phyloP scores from a whole-genome alignment of 2,113 vertebrate species.

The Baryphthengus martii region DNA sequence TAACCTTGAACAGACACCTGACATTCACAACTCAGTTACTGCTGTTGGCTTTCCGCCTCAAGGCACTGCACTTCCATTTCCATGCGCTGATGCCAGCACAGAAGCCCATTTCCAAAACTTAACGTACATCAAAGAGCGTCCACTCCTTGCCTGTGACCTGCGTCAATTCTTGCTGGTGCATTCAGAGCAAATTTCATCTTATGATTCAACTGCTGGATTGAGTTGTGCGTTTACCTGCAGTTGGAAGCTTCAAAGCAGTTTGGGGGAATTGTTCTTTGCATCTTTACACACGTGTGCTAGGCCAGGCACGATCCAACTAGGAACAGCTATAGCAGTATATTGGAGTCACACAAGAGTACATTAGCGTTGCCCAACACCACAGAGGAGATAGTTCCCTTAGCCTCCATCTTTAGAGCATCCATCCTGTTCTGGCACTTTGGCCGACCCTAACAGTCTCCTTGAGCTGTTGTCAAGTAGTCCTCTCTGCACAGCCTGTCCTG shows the following conservation, averaged over 20 bases:
- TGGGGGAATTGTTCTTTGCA: neutral
- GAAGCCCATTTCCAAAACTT: neutral
- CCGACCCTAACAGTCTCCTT: neutral
- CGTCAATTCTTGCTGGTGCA: neutral
- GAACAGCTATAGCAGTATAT: neutral
- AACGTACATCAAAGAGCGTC: neutral
- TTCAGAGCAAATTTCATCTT: neutral
- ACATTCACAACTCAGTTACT: neutral
- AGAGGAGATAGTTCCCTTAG: neutral
- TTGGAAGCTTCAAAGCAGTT: neutral
- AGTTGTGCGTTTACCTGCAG: neutral
- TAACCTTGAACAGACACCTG: neutral
- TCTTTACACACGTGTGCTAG: neutral
- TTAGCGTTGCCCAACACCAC: neutral
- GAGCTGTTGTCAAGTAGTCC: neutral
- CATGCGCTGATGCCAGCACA: neutral
- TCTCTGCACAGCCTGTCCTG: neutral
- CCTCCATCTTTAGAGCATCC: neutral
- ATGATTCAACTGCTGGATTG: neutral
- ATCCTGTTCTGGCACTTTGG: neutral
- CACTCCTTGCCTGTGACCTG: neutral
- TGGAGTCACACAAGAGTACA: neutral
- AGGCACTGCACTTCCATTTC: neutral
- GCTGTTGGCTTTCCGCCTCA: neutral
- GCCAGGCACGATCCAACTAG: neutral